Base-by-base conservation (phyloP, 2,113 vertebrate species). In the Actenoides lindsayi region DNA sequence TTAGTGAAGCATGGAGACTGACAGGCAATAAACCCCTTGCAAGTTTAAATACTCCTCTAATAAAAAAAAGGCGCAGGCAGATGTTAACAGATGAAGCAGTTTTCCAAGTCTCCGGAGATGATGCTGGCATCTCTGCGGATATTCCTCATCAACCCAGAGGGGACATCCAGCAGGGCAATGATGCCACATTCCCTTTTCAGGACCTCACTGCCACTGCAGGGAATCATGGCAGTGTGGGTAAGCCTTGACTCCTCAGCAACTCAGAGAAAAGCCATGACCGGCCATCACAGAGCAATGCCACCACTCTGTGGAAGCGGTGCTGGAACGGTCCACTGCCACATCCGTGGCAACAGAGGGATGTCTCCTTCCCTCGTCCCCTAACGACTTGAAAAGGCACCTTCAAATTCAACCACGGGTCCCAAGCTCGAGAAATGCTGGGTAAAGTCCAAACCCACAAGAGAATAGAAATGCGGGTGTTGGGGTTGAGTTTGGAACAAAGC, bases 201-300 rank as follows among this genome's bases (percentile, higher is more conserved):
- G 62, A 89, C 50, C 59, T 8, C 4, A 2, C 9, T 35, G n/a
- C 27, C 0, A 8, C 30, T 1, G 0, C 35, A 74, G 21, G 8
- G 16, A 15, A 70, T 25, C 0, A 0, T 2, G 1, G 46, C 16
- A 76, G 39, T 4, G 46, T n/a, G 8, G 20, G 35, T 10, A 57
- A 64, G 5, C 16, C 28, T 54, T 0, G 0, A 11, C 21, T 60
- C 53, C 17, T 62, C 0, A 0, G 46, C 13, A 3, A 4, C 15
- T 23, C 15, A n/a, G 25, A 65, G 30, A 48, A 71, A 10, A 85
- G 27, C 39, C 28, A 57, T 0, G 3, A 76, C 35, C 30, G 50
- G 19, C 28, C 56, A 54, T 2, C 3, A 4, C 51, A 60, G 7
- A 24, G 13, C 53, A 59, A 8, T 19, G 53, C 21, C 27, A 50